Conservation (phyloP, 2,113 vertebrate species). For the Sula dactylatra region DNA sequence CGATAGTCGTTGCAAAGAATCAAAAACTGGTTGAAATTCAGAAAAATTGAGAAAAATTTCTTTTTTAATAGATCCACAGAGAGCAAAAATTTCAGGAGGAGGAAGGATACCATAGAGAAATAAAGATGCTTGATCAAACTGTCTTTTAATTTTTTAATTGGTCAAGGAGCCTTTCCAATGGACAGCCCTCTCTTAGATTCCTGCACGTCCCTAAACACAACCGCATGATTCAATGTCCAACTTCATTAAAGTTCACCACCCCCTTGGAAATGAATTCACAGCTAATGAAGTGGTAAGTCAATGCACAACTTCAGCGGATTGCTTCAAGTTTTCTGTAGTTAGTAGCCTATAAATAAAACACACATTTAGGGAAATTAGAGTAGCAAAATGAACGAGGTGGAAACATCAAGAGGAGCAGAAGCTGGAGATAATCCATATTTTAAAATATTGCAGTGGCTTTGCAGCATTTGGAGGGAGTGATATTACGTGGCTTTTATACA, state of each 20-base stretch:
- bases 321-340: conserved; percentile 65
- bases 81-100: neutral
- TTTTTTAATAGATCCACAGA: neutral
- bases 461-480: neutral
- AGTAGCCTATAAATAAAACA: conserved; percentile 64
- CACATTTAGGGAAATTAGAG: conserved; percentile 34
- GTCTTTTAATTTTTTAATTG: neutral
- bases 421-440: conserved; percentile 35
- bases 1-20: neutral
- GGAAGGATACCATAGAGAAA: neutral
- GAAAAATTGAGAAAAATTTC: neutral
- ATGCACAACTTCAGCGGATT: conserved; percentile 57
- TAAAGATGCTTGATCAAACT: neutral
- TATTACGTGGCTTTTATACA: rapidly evolving
- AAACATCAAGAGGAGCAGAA: conserved; percentile 29
- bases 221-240: conserved; percentile 1
- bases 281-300: conserved; percentile 46
- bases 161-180: neutral
- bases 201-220: neutral
- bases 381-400: conserved; percentile 39
- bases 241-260: conserved; percentile 48
- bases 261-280: conserved; percentile 56
- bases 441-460: neutral
- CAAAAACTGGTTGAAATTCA: neutral
- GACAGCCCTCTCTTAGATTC: neutral